phyloP scores from a whole-genome alignment of 92 coral and sea anemone species.

The Zoanthus solanderi region DNA sequence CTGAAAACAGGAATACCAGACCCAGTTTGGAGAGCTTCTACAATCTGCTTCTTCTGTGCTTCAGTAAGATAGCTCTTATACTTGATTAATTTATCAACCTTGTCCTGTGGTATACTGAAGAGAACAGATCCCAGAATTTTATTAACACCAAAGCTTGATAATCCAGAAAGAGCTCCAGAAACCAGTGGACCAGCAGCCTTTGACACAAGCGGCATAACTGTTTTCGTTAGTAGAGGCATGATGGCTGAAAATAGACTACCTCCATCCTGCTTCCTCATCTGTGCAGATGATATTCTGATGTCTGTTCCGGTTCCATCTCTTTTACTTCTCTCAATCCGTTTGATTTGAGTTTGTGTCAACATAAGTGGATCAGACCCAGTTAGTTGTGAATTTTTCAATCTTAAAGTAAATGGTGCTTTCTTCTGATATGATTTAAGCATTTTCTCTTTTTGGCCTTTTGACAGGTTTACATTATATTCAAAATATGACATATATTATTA shows the following conservation, averaged over 20 bases:
- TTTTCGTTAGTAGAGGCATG: not conserved
- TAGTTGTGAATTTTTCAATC: constrained; percentile 4
- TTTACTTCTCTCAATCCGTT: not conserved
- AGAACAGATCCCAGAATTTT: not conserved
- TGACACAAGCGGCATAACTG: not conserved
- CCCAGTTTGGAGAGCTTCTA: not conserved
- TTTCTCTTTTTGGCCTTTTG: not conserved
- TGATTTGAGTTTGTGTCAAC: not conserved
- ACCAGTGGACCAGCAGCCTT: not conserved
- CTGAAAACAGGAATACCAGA: not conserved
- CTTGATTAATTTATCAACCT: not conserved
- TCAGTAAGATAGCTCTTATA: constrained; percentile 4
- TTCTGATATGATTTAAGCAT: not conserved
- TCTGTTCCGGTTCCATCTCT: not conserved
- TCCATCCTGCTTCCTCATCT: not conserved
- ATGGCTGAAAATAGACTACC: not conserved
- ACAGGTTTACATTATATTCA: not conserved
- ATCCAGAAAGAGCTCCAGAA: not conserved
- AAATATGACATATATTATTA: not conserved
- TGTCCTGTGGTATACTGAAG: not conserved
- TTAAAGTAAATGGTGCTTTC: not conserved
- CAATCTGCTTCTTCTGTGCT: constrained; percentile 8
- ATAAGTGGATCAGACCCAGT: not conserved
- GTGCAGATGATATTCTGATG: not conserved
- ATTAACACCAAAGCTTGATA: not conserved